These are phyloP conservation scores for Yasuhikotakia modesta DNA, from an alignment of 2,797 vertebrate species.

Conservation along the genomic window DNA sequence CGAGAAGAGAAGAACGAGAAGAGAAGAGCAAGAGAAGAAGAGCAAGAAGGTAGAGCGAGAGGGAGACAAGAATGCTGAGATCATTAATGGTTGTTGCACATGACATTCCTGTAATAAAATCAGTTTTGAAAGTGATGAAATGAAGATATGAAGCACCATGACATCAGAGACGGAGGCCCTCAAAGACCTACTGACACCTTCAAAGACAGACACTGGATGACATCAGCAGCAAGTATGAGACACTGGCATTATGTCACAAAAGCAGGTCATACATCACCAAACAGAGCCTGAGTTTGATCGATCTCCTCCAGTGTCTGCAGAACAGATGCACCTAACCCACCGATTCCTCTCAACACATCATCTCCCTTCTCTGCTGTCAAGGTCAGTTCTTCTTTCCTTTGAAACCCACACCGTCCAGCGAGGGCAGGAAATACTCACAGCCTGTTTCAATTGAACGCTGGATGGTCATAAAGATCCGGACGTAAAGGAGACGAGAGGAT, in stretches of 20 bases:
- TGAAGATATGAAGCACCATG: neutral
- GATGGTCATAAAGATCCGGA: conserved; percentile 29
- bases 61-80: neutral
- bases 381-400: conserved; percentile 42
- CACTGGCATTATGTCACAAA: conserved; percentile 37
- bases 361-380: conserved; percentile 48
- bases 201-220: conserved; percentile 20
- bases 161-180: conserved; percentile 28
- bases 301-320: conserved; percentile 22
- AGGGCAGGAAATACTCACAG: conserved; percentile 27
- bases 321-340: conserved; percentile 22
- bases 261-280: conserved; percentile 26
- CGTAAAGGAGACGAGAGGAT: too few species aligned
- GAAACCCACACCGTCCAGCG: conserved; percentile 32
- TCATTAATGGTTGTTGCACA: conserved; percentile 1
- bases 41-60: neutral
- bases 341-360: conserved; percentile 32
- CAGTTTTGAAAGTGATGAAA: conserved; percentile 7
- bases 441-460: conserved; percentile 24
- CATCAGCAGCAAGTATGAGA: conserved; percentile 22
- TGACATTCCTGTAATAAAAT: conserved; percentile 30
- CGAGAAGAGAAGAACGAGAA: neutral
- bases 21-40: neutral
- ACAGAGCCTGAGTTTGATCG: conserved; percentile 33
- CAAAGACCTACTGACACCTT: conserved; percentile 19